A percentile compares a stretch with the other conserved stretches of the same genome.
Evolutionary conservation across 2,113 vertebrate genomes (phyloP).

Genomic region (Cyrtonyx montezumae): DNA sequence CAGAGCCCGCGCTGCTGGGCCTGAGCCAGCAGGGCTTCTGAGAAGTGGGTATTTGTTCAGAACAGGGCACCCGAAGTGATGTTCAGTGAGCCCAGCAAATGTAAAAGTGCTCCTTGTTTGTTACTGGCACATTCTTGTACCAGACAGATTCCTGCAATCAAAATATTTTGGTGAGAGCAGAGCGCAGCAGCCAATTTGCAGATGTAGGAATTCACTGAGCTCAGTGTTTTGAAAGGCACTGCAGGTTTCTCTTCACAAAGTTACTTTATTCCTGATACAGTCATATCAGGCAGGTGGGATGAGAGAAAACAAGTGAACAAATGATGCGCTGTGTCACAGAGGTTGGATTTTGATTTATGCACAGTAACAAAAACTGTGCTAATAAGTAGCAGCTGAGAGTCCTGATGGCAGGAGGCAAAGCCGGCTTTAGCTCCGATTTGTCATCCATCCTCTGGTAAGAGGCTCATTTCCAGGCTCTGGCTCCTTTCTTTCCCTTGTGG

Average conservation of each 20-base stretch:
- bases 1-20: background rate
- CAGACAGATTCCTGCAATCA: constrained; percentile 1
- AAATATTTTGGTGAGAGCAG: background rate
- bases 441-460: background rate
- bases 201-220: background rate
- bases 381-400: background rate
- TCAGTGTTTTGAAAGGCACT: background rate
- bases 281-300: background rate
- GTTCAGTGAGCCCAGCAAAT: background rate
- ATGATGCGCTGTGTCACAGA: background rate
- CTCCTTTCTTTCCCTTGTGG: background rate
- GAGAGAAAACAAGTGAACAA: background rate
- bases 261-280: rapidly evolving
- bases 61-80: background rate
- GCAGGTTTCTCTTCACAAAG: background rate
- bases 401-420: background rate
- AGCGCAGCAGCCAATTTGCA: background rate
- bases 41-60: background rate
- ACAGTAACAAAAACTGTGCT: background rate
- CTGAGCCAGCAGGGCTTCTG: background rate
- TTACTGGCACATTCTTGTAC: background rate
- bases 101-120: constrained; percentile 24
- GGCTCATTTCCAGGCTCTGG: rapidly evolving
- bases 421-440: background rate
- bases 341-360: background rate